Evolutionary conservation across 2,113 vertebrate genomes (phyloP), one percentile per base, ranked within the genome.

Genomic region (Periophthalmodon schlosseri): DNA sequence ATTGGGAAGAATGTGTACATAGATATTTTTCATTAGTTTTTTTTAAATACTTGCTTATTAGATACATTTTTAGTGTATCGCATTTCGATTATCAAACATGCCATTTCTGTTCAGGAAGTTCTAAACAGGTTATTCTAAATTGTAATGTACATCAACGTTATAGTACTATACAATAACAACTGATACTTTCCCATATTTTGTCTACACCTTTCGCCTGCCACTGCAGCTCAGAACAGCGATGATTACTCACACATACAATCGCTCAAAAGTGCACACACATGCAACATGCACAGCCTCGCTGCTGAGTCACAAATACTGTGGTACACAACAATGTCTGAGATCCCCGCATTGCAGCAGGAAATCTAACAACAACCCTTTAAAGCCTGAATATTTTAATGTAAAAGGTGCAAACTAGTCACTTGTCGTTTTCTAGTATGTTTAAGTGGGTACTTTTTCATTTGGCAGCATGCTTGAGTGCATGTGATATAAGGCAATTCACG

Each of bases 301-400:
- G 61, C 76, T 83, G 82, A 84, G 74, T 84, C 83, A 84, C 73
- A 79, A 57, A 70, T 61, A 33, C 77, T 74, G 58, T 71, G 50
- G 71, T 72, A 73, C 71, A 78, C 64, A 21, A 75, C 56, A 81
- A 78, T 79, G 74, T 20, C 46, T 83, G 66, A 54, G 73, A 73
- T 77, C 61, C 65, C 84, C 75, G 80, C 82, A 86, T 49, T 83
- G 80, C 80, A 84, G 76, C 57, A 77, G 73, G 50, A 71, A 57
- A 74, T 75, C 52, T 36, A 83, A 72, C 68, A 57, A 66, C 58
- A 73, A 68, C 39, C 70, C 50, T 69, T 65, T 74, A 12, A 75
- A 67, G 13, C 46, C 28, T 12, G 10, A 28, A 12, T 28, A 70
- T 78, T 72, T 28, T n/a, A 70, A 33, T 2, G 56, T 0, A 67